These are phyloP conservation scores for Syngnathus acus DNA, from an alignment of 2,797 vertebrate genomes.

Conservation along the genomic window DNA sequence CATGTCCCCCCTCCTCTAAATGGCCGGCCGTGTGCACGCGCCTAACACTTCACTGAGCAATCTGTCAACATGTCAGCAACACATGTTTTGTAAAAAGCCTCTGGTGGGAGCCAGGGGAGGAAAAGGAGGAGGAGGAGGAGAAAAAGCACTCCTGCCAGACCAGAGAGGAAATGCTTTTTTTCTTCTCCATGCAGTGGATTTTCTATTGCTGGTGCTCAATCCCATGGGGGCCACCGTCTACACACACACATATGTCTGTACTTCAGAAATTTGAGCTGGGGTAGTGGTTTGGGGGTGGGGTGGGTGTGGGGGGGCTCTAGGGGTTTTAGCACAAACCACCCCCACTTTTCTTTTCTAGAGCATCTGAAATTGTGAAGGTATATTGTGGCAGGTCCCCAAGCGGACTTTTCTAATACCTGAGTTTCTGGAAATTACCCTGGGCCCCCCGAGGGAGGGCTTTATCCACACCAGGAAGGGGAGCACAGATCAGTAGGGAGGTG, in stretches of 20 bases:
- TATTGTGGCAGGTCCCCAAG: conserved; percentile 99
- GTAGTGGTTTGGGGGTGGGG: conserved; percentile 46
- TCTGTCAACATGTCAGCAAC: conserved; percentile 99
- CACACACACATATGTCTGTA: conserved; percentile 89
- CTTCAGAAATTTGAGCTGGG: conserved; percentile 99
- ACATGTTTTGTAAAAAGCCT: conserved; percentile 99
- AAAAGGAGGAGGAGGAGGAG: conserved; percentile 7
- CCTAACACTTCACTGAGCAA: conserved; percentile 99
- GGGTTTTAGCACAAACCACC: conserved; percentile 71
- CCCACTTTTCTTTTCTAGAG: conserved; percentile 71
- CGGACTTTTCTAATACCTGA: conserved; percentile 99
- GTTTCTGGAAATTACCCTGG: conserved; percentile 98
- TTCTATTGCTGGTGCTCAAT: conserved; percentile 94
- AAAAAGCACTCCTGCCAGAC: conserved; percentile 93
- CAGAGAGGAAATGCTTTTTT: conserved; percentile 95
- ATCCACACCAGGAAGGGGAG: conserved; percentile 99
- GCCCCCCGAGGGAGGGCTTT: conserved; percentile 91
- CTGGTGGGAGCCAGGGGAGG: conserved; percentile 93
- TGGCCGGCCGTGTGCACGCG: conserved; percentile 99
- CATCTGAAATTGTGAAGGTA: conserved; percentile 99
- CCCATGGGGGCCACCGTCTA: conserved; percentile 72
- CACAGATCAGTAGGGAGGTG: conserved; percentile 97
- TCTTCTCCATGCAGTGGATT: conserved; percentile 92
- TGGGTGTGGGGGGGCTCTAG: conserved; percentile 74
- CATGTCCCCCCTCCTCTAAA: conserved; percentile 84